These are phyloP conservation scores for Brachypterus glaber DNA, from an alignment of 2,888 invertebrate genomes.

Conservation along the genomic window DNA sequence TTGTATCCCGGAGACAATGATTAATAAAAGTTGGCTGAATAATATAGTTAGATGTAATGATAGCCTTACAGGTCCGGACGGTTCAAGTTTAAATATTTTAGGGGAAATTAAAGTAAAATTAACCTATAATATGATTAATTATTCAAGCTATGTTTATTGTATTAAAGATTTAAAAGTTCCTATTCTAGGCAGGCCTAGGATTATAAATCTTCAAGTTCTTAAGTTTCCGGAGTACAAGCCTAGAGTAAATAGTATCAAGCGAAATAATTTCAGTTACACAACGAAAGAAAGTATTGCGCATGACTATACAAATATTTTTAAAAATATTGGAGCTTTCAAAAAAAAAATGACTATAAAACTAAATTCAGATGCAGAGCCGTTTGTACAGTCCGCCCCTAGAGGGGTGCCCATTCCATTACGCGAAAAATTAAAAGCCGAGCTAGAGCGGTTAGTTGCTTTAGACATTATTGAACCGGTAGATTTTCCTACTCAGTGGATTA, in stretches of 20 bases:
- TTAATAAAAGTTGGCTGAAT: slow-evolving; percentile 4
- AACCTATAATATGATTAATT: not conserved
- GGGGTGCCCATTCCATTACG: not conserved
- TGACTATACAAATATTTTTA: slow-evolving; percentile 12
- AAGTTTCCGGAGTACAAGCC: too few relatives aligned
- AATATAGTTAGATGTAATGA: slow-evolving; percentile 4
- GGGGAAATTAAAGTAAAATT: not conserved
- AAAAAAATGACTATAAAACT: slow-evolving; percentile 13
- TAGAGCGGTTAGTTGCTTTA: slow-evolving; percentile 13
- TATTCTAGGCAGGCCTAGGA: slow-evolving; percentile 12
- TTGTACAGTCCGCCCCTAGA: slow-evolving; percentile 10
- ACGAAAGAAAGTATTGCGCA: slow-evolving; percentile 1
- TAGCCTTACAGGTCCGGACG: slow-evolving; percentile 11
- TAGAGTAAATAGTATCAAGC: slow-evolving; percentile 10
- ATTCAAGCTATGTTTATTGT: slow-evolving; percentile 11
- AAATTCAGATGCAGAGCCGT: slow-evolving; percentile 11
- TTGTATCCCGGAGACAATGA: not conserved
- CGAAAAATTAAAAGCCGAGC: slow-evolving; percentile 13
- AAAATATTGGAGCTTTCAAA: slow-evolving; percentile 13
- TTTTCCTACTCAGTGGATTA: slow-evolving; percentile 14
- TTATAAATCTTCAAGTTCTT: slow-evolving; percentile 8
- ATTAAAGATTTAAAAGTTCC: slow-evolving; percentile 12
- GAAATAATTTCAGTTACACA: slow-evolving; percentile 5
- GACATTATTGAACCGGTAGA: slow-evolving; percentile 18
- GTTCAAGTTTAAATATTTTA: not conserved